These are phyloP conservation scores for Diplodus sargus DNA, from an alignment of 2,797 vertebrate genomes.

Conservation along the genomic window DNA sequence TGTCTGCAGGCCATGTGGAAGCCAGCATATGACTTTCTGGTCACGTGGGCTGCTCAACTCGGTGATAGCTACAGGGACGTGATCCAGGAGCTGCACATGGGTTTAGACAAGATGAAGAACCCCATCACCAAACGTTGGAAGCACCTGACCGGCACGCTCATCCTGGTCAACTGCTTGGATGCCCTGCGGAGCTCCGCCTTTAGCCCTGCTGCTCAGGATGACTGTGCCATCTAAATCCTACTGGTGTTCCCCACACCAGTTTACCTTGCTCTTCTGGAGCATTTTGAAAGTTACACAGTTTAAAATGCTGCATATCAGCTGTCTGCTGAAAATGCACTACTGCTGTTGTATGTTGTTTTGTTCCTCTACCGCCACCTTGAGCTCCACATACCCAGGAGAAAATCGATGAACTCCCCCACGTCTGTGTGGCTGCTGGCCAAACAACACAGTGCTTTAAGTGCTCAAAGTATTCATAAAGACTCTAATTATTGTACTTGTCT, in stretches of 20 bases:
- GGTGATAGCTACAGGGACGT: conserved; percentile 97
- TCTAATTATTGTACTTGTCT: conserved; percentile 61
- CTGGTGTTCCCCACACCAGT: not conserved
- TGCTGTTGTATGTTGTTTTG: conserved; percentile 13
- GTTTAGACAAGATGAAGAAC: conserved; percentile 96
- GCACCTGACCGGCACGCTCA: conserved; percentile 95
- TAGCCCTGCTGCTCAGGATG: conserved; percentile 88
- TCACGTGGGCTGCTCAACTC: conserved; percentile 95
- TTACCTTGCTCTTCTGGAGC: conserved; percentile 10
- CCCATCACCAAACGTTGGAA: conserved; percentile 98
- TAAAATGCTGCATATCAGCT: conserved; percentile 23
- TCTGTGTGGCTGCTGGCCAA: conserved; percentile 18
- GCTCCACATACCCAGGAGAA: conserved; percentile 6
- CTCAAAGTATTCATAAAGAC: conserved; percentile 60
- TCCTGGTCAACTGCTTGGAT: conserved; percentile 96
- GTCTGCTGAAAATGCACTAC: conserved; percentile 29
- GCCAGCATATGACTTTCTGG: conserved; percentile 95
- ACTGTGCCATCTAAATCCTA: conserved; percentile 88
- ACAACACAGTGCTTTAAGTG: conserved; percentile 38
- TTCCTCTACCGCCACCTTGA: conserved; percentile 20
- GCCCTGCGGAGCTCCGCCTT: conserved; percentile 92
- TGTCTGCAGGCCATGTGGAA: conserved; percentile 95
- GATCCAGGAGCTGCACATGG: conserved; percentile 95
- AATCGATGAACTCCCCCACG: not conserved
- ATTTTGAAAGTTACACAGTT: not conserved